Evolutionary conservation across 2,113 vertebrate species (phyloP).

Genomic region (Chaetorhynchus papuensis): DNA sequence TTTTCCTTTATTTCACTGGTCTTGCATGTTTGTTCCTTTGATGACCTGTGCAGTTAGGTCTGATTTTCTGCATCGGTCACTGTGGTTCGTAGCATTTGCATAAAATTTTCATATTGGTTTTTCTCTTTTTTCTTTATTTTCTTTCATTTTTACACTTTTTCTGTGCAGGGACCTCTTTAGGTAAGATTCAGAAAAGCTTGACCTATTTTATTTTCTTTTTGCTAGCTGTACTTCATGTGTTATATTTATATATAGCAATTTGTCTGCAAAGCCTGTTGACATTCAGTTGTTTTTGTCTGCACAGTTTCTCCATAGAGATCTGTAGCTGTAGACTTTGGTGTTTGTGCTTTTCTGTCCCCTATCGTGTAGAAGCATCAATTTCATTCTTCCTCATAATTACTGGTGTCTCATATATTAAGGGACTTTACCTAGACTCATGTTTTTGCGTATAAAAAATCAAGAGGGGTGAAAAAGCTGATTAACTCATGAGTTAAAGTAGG

Average conservation of each 20-base stretch:
- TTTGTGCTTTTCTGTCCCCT: background rate
- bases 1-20: background rate
- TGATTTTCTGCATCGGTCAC: background rate
- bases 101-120: background rate
- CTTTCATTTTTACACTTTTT: background rate
- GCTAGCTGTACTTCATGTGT: background rate
- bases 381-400: background rate
- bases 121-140: background rate
- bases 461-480: background rate
- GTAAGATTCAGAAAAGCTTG: constrained; percentile 38
- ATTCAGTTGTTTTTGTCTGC: constrained; percentile 5
- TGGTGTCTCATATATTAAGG: background rate
- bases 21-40: background rate
- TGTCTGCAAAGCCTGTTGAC: background rate
- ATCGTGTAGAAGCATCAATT: background rate
- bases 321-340: background rate
- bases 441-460: background rate
- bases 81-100: background rate
- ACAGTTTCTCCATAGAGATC: background rate
- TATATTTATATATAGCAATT: constrained; percentile 26
- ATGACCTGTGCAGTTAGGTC: background rate
- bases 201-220: background rate
- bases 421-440: background rate
- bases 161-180: constrained; percentile 12
- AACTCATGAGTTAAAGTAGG: background rate